These are phyloP conservation scores for Dendroctonus ponderosae DNA, from an alignment of 1,140 invertebrate species.

Conservation along the genomic window DNA sequence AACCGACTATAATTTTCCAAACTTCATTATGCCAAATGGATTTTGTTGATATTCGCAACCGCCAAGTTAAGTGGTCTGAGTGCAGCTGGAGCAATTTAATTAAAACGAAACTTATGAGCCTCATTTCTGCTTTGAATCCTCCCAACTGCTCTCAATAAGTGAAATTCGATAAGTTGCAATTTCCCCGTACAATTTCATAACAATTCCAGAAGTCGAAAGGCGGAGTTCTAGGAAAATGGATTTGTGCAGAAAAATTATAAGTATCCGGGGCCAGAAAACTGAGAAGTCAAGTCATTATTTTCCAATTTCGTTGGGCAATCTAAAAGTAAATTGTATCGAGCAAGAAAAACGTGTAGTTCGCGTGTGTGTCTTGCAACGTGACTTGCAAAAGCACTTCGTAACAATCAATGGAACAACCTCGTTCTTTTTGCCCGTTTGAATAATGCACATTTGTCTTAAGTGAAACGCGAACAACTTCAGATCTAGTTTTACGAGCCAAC, in stretches of 20 bases:
- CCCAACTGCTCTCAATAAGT: not conserved
- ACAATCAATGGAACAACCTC: slow-evolving; percentile 22
- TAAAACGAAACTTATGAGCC: not conserved
- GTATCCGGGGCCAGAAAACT: slow-evolving; percentile 6
- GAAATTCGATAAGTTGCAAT: no score
- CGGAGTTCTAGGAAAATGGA: no score
- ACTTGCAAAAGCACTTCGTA: slow-evolving; percentile 22
- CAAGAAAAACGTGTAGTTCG: slow-evolving; percentile 21
- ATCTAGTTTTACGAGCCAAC: slow-evolving; percentile 16
- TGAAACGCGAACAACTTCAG: slow-evolving; percentile 6
- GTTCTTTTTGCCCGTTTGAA: slow-evolving; percentile 24
- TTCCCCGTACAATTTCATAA: no score
- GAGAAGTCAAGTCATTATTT: slow-evolving; percentile 18
- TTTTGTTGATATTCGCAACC: no score
- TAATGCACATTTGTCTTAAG: slow-evolving; percentile 24
- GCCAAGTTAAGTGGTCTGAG: not conserved
- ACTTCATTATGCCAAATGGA: no score
- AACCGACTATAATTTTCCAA: no score
- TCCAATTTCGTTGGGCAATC: slow-evolving; percentile 17
- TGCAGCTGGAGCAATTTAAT: no score
- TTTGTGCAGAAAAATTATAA: no score
- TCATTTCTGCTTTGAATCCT: not conserved
- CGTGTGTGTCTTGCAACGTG: slow-evolving; percentile 26
- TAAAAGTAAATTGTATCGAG: slow-evolving; percentile 27
- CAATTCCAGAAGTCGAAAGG: no score